Evolutionary conservation across 1,140 invertebrate species (phyloP).

Genomic region (Chironomus striatipennis): DNA sequence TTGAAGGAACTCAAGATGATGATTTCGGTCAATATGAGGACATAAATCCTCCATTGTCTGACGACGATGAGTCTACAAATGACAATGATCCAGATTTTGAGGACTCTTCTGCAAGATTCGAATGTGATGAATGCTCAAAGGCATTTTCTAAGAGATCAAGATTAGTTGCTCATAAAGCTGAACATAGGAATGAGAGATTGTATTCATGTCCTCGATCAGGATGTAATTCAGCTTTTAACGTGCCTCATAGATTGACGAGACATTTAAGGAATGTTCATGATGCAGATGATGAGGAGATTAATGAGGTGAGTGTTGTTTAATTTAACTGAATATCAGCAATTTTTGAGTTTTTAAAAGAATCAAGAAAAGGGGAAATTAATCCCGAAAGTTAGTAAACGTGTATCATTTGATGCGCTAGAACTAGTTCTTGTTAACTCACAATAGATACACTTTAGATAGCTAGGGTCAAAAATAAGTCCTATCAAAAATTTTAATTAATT

Average conservation of each 20-base stretch:
- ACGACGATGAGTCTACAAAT: not conserved
- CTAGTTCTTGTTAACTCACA: too few species aligned
- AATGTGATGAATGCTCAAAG: not conserved
- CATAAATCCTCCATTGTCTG: too few species aligned
- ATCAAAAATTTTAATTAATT: too few species aligned
- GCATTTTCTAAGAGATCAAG: not conserved
- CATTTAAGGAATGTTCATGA: not conserved
- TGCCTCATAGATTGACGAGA: not conserved
- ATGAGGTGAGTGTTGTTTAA: not conserved
- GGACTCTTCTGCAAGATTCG: not conserved
- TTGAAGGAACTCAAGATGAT: not conserved
- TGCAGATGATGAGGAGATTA: not conserved
- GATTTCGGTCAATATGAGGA: not conserved
- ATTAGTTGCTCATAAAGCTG: not conserved
- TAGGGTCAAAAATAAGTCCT: too few species aligned
- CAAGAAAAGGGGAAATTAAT: too few species aligned
- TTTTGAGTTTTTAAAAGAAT: too few species aligned
- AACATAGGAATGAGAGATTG: not conserved
- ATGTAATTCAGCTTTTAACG: constrained; percentile 13
- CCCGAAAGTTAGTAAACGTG: too few species aligned
- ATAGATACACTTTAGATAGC: too few species aligned
- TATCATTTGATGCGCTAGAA: too few species aligned
- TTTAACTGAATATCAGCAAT: too few species aligned
- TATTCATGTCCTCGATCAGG: not conserved
- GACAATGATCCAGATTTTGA: not conserved